phyloP scores from a whole-genome alignment of 2,888 invertebrate genomes.

The Oegoconia quadripuncta region DNA sequence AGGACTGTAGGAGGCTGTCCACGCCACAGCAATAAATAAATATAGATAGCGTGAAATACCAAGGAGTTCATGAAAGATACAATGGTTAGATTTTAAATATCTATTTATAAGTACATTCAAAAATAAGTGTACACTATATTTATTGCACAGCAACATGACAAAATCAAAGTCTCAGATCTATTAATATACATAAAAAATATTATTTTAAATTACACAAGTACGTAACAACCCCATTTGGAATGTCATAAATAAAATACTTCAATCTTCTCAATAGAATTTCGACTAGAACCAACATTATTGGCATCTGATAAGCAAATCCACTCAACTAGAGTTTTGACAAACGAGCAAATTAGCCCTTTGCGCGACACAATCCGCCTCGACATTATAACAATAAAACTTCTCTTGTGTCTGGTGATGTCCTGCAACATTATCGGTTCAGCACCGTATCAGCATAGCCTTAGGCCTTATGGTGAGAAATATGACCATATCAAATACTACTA shows the following conservation, averaged over 20 bases:
- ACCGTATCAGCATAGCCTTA: no score
- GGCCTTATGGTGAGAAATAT: no score
- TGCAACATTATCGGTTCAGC: no score
- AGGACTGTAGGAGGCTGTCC: no score
- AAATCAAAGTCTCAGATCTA: background rate
- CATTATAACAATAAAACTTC: no score
- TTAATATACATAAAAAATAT: background rate
- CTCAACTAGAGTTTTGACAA: background rate
- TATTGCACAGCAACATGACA: slow-evolving; percentile 26
- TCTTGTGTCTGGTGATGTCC: no score
- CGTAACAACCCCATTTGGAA: slow-evolving; percentile 12
- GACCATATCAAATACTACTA: no score
- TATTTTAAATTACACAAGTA: slow-evolving; percentile 3
- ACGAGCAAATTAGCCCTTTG: background rate
- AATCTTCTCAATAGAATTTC: slow-evolving; percentile 22
- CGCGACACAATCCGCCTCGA: background rate
- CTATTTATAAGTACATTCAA: background rate
- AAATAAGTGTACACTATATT: slow-evolving; percentile 12
- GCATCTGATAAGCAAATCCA: background rate
- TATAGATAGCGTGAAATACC: no score
- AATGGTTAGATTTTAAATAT: no score
- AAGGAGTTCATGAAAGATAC: no score
- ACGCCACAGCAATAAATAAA: no score
- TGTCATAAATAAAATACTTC: slow-evolving; percentile 8
- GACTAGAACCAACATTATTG: slow-evolving; percentile 32